A percentile compares a stretch with the other conserved stretches of the same genome.
These are phyloP conservation scores for Tipula helvola DNA, from an alignment of 2,888 invertebrate genomes.

Conservation along the genomic window DNA sequence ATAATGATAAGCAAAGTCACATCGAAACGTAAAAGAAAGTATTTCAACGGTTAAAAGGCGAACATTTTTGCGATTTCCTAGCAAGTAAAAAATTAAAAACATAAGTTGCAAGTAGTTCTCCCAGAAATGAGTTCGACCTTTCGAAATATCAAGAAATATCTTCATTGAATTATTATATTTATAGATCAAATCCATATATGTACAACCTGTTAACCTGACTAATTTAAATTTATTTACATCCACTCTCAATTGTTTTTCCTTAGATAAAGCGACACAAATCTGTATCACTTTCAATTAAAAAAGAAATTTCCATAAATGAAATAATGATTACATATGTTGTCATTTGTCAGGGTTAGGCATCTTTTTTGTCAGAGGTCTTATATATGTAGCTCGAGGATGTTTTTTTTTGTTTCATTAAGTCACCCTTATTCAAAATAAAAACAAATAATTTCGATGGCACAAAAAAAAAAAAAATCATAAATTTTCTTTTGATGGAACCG, in stretches of 20 bases:
- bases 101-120: too few species aligned
- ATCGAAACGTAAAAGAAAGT: too few species aligned
- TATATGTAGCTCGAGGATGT: not conserved
- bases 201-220: not conserved
- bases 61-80: too few species aligned
- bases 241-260: not conserved
- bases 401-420: not conserved
- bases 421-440: not conserved
- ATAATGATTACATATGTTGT: not conserved
- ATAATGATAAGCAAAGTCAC: too few species aligned
- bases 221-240: not conserved
- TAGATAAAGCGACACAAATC: not conserved
- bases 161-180: too few species aligned
- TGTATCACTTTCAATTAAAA: not conserved
- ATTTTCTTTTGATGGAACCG: not conserved
- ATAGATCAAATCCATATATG: too few species aligned
- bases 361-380: not conserved
- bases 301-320: not conserved
- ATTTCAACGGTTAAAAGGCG: too few species aligned
- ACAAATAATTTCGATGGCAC: not conserved
- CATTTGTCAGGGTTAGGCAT: not conserved
- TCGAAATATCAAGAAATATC: too few species aligned
- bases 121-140: too few species aligned
- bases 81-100: too few species aligned
- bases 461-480: not conserved